phyloP scores from a whole-genome alignment of 1,140 invertebrate genomes.

The Cepaea nemoralis region DNA sequence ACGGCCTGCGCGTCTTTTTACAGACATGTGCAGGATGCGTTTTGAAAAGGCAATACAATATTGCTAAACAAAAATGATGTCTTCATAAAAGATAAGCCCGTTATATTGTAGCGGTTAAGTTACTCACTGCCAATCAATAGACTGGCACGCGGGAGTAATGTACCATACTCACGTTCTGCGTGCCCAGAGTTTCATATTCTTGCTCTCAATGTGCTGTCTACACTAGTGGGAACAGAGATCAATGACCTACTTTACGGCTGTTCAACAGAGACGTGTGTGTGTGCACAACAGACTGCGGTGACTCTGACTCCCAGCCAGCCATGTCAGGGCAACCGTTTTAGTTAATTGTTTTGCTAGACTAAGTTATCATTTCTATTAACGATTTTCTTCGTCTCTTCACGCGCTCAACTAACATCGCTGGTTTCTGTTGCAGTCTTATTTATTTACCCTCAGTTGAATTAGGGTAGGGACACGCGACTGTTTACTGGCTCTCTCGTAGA shows the following conservation, averaged over 20 bases:
- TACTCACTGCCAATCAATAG: neutral
- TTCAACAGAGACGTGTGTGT: neutral
- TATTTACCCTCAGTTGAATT: no score
- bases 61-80: no score
- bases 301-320: neutral
- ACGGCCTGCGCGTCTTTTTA: no score
- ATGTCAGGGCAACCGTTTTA: constrained; percentile 1
- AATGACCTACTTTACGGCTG: constrained; percentile 1
- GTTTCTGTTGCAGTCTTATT: no score
- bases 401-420: no score
- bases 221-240: neutral
- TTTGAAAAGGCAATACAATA: no score
- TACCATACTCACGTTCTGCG: neutral
- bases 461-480: no score
- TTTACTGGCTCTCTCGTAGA: no score
- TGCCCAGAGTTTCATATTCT: neutral
- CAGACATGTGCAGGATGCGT: no score
- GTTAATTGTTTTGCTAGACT: no score
- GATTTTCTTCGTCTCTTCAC: no score
- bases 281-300: neutral
- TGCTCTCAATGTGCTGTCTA: neutral
- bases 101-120: neutral
- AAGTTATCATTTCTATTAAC: no score
- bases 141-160: neutral
- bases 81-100: neutral